Base-by-base conservation (phyloP, 1,140 invertebrate genomes). In the Proctacanthus coquilletti region DNA sequence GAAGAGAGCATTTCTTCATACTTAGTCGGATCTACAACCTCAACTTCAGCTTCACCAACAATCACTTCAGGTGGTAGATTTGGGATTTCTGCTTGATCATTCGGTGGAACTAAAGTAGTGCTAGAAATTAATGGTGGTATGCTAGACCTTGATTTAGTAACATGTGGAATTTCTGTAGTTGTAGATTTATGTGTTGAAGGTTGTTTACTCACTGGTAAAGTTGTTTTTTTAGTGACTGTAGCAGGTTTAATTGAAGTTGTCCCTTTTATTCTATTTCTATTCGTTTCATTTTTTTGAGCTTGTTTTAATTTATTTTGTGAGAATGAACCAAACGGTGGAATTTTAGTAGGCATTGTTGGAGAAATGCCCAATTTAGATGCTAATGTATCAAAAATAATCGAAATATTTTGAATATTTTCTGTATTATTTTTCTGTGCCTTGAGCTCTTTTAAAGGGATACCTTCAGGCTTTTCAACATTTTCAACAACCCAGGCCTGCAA, bases 301-400 rank as follows among this genome's bases (percentile, higher is more conserved):
- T 57, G 45, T 36, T 60, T 60, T 0, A 60, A 39, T 40, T 60
- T 60, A 25, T 50, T 53, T 2, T 53, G 48, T 4, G 52, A 53
- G 33, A 19, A 38, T 27, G 15, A 8, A 9, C 13, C 20, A 33
- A 60, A 60, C 8, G 57, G 57, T 8, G 57, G 57, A 15, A 52
- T 46, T 31, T 58, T 60, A 5, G 47, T 53, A 5, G 46, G 43
- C 0, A 47, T 45, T 34, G 46, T 54, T 5, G 56, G 50, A 1
- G 49, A 53, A 4, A 60, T 60, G n/a, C 54, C 54, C 43, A 60
- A 37, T 34, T 60, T 60, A 9, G 57, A 57, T 36, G 56, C 54
- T 0, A 60, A 39, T 0, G 56, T 60, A 34, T 60, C 57, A 31
- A 60, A 60, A 25, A 60, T 60, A 2, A 60, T 35, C 5, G 56